Evolutionary conservation across 2,888 invertebrate species (phyloP).

Genomic region (Bimastos eiseni): DNA sequence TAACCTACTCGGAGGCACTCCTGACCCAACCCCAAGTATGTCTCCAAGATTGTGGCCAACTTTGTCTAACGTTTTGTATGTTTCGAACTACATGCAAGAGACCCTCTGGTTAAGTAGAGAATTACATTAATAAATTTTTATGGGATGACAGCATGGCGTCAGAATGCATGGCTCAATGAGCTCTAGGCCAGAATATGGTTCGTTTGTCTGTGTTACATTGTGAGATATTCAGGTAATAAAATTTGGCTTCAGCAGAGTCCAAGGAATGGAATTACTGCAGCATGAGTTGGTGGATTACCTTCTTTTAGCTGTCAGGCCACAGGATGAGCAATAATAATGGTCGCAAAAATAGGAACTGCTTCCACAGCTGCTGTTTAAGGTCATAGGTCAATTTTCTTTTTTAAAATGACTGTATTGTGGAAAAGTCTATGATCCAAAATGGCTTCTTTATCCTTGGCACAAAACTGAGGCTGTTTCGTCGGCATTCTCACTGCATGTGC

Average conservation of each 20-base stretch:
- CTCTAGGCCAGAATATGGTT: not conserved
- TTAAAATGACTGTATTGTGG: not conserved
- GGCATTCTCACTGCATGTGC: not conserved
- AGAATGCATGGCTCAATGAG: not conserved
- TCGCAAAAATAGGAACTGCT: not conserved
- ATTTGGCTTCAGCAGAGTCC: not conserved
- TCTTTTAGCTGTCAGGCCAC: not conserved
- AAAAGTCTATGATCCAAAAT: not conserved
- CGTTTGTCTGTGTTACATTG: not conserved
- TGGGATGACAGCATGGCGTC: not conserved
- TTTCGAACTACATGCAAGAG: not conserved
- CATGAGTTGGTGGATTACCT: not conserved
- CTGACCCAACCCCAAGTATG: no score
- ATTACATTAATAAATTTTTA: no score
- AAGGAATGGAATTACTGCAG: constrained; percentile 4
- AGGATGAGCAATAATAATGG: constrained; percentile 13
- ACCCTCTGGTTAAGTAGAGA: not conserved
- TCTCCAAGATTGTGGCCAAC: not conserved
- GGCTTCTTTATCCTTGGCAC: not conserved
- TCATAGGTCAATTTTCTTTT: not conserved
- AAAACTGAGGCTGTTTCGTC: not conserved
- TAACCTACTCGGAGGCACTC: no score
- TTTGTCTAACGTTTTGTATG: not conserved
- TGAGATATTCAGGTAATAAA: not conserved
- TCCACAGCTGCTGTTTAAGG: not conserved